A percentile compares a stretch with the other conserved stretches of the same genome.
phyloP scores from a whole-genome alignment of 2,113 vertebrate genomes.

The Gopherus flavomarginatus region DNA sequence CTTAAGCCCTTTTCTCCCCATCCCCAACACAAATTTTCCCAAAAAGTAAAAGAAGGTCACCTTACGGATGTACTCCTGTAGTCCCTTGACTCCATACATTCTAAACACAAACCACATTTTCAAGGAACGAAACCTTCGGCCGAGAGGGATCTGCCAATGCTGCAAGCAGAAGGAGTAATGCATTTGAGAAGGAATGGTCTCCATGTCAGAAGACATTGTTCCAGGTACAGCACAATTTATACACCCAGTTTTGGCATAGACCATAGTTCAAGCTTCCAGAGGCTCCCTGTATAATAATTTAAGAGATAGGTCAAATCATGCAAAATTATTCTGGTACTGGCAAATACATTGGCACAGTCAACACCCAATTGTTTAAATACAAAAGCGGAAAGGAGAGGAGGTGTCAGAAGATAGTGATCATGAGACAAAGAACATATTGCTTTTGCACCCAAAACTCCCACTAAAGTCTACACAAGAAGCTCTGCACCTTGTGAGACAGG shows the following conservation, averaged over 20 bases:
- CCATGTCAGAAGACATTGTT: not conserved
- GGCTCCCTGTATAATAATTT: not conserved
- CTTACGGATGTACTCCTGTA: slow-evolving; percentile 89
- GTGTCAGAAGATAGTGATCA: not conserved
- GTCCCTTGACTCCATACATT: slow-evolving; percentile 83
- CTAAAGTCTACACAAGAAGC: not conserved
- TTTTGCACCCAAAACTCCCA: not conserved
- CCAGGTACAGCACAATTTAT: not conserved
- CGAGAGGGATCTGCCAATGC: slow-evolving; percentile 93
- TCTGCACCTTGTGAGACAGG: not conserved
- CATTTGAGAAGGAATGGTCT: not conserved
- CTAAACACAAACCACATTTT: slow-evolving; percentile 94
- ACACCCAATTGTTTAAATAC: not conserved
- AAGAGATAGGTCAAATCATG: not conserved
- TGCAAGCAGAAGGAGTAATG: slow-evolving; percentile 30
- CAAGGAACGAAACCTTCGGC: slow-evolving; percentile 89
- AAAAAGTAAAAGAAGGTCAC: slow-evolving; percentile 37
- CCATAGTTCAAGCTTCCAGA: not conserved
- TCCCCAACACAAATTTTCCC: not conserved
- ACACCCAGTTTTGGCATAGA: not conserved
- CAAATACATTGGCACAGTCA: slow-evolving; percentile 3
- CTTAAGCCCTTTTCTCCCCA: rapidly evolving
- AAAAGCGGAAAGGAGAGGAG: not conserved
- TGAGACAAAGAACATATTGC: not conserved
- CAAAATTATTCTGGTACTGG: not conserved